Percentiles rank a stretch among this genome's conserved stretches.
Conservation (phyloP, 2,888 invertebrate genomes). For the Chydorus sphaericus region DNA sequence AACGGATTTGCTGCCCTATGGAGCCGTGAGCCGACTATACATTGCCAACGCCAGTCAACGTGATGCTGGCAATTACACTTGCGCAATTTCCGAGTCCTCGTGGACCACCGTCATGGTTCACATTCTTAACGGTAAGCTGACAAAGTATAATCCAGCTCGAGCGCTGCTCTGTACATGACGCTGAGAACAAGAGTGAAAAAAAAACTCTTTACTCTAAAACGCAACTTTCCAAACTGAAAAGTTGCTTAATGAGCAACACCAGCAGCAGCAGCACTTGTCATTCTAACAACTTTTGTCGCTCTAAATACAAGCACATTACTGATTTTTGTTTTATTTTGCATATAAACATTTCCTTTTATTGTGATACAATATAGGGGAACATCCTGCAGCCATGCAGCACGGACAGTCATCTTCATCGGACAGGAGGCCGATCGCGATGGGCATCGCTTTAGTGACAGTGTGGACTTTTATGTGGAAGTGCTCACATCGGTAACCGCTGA, state of each 20-base stretch:
- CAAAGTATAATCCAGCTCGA: too few species aligned
- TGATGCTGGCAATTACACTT: slow-evolving; percentile 67
- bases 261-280: too few species aligned
- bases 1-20: slow-evolving; percentile 52
- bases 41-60: slow-evolving; percentile 63
- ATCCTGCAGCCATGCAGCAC: slow-evolving; percentile 16
- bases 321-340: background rate
- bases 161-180: too few species aligned
- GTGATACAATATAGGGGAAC: slow-evolving; percentile 10
- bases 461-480: slow-evolving; percentile 3
- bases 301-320: too few species aligned
- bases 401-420: slow-evolving; percentile 10
- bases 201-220: too few species aligned
- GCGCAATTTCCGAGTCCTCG: slow-evolving; percentile 31
- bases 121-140: slow-evolving; percentile 39
- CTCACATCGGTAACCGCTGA: background rate
- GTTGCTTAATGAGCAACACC: too few species aligned
- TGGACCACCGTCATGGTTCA: slow-evolving; percentile 34
- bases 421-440: background rate
- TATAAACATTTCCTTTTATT: background rate
- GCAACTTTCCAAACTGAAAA: too few species aligned
- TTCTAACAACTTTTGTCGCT: too few species aligned
- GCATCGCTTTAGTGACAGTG: background rate
- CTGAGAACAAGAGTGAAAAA: too few species aligned
- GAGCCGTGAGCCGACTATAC: slow-evolving; percentile 57